Percentiles rank a stretch among this genome's conserved stretches.
Evolutionary conservation across 2,797 vertebrate species (phyloP).

Genomic region (Sebastes jordani): DNA sequence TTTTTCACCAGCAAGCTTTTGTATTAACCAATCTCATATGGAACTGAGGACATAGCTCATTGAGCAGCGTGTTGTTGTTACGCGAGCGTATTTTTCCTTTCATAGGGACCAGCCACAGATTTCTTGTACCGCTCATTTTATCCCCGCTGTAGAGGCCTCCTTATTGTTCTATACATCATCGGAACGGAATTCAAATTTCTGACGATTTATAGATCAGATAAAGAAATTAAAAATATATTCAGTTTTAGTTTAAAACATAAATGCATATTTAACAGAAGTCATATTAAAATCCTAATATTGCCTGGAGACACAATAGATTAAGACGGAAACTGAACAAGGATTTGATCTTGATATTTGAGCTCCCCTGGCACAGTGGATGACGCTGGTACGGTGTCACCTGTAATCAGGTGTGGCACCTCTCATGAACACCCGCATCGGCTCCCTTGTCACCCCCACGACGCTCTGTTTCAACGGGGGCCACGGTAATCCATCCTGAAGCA

Average conservation of each 20-base stretch:
- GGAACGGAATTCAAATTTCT: neutral
- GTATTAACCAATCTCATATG: constrained; percentile 98
- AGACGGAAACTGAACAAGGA: neutral
- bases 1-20: constrained; percentile 95
- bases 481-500: constrained; percentile 75
- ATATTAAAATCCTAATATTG: constrained; percentile 8
- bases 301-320: neutral
- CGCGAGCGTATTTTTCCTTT: constrained; percentile 78
- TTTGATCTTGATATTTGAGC: constrained; percentile 36
- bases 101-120: constrained; percentile 65
- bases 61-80: constrained; percentile 92
- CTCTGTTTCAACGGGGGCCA: constrained; percentile 55
- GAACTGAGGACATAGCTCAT: constrained; percentile 98
- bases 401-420: constrained; percentile 74
- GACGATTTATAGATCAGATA: constrained; percentile 4
- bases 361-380: constrained; percentile 33
- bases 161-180: constrained; percentile 34
- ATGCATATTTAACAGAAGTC: neutral
- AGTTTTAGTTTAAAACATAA: neutral
- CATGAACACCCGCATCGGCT: constrained; percentile 54
- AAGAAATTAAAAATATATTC: neutral
- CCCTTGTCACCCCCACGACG: constrained; percentile 53
- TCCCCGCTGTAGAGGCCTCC: constrained; percentile 31
- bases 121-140: constrained; percentile 66
- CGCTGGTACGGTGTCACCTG: constrained; percentile 56